phyloP scores from a whole-genome alignment of 30 jellyfish, hydroid and myxozoan species.

The Phacellophora camtschatica region DNA sequence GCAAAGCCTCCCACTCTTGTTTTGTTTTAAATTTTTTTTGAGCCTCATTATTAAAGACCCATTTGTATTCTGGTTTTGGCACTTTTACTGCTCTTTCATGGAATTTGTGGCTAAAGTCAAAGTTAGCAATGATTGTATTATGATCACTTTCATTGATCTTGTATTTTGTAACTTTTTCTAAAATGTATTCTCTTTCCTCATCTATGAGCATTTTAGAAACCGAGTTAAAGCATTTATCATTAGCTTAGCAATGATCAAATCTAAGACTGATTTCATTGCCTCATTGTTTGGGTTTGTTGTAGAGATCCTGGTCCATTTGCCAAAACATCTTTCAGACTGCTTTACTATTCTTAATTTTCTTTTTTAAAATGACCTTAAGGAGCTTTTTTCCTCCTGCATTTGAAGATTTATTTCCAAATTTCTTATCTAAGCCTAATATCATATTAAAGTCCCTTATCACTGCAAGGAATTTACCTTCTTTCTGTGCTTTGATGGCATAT shows the following conservation, averaged over 20 bases:
- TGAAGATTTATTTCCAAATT: neutral
- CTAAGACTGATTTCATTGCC: neutral
- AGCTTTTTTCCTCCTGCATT: neutral
- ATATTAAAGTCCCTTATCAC: neutral
- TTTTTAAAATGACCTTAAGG: neutral
- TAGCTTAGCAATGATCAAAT: neutral
- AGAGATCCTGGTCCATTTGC: neutral
- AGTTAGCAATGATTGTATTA: conserved; percentile 5
- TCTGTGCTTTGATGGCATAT: neutral
- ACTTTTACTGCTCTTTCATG: neutral
- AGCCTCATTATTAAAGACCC: neutral
- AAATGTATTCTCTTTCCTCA: conserved; percentile 7
- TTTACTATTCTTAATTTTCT: neutral
- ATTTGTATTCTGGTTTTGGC: neutral
- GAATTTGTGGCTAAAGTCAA: neutral
- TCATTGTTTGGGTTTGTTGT: neutral
- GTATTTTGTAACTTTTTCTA: conserved; percentile 10
- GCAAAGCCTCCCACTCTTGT: neutral
- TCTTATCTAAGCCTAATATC: neutral
- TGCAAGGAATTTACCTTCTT: neutral
- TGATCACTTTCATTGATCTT: neutral
- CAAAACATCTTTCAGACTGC: neutral
- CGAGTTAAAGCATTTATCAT: neutral
- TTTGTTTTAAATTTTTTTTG: neutral
- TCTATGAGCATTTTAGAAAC: conserved; percentile 8